These are phyloP conservation scores for Hipparchia sbordonii DNA, from an alignment of 2,888 invertebrate species.

Conservation along the genomic window DNA sequence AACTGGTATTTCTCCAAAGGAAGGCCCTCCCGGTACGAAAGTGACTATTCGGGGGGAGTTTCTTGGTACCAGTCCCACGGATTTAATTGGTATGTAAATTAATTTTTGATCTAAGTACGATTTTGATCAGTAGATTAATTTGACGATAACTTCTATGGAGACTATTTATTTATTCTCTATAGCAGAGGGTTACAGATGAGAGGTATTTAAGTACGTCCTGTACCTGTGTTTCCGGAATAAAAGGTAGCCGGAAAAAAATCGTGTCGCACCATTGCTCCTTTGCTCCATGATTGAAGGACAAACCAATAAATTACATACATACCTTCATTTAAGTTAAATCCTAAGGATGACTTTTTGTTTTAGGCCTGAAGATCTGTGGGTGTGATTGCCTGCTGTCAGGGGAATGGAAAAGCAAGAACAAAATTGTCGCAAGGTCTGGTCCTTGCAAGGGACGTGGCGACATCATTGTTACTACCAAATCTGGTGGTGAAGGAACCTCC, in stretches of 20 bases:
- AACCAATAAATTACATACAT: no score
- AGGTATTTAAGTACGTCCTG: no score
- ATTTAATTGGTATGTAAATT: constrained; percentile 87
- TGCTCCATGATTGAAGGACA: no score
- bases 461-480: constrained; percentile 93
- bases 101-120: not conserved
- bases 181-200: no score
- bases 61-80: constrained; percentile 92
- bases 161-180: no score
- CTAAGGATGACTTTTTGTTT: not conserved
- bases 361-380: constrained; percentile 96
- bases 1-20: constrained; percentile 98
- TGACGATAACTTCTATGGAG: no score
- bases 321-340: no score
- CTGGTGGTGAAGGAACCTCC: constrained; percentile 93
- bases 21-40: constrained; percentile 98
- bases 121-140: no score
- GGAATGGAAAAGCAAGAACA: constrained; percentile 99
- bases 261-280: no score
- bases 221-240: no score
- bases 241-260: no score
- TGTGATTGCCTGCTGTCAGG: constrained; percentile 97
- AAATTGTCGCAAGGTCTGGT: constrained; percentile 97
- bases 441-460: constrained; percentile 96
- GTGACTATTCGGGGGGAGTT: constrained; percentile 98